Conservation (phyloP, 2,113 vertebrate species). For the Psittacula cyanocephala region DNA sequence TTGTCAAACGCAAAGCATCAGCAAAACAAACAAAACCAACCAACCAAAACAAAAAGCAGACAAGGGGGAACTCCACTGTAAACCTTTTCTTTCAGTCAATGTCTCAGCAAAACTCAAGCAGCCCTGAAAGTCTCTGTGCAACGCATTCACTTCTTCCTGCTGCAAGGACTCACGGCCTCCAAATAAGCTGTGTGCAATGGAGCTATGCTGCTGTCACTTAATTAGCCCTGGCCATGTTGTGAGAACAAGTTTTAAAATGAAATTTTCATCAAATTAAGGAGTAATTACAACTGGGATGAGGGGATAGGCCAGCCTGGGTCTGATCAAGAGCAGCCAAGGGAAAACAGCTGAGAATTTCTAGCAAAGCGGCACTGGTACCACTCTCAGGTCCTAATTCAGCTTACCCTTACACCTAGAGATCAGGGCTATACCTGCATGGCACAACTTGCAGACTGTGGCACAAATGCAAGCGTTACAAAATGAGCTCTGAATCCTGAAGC, state of each 20-base stretch:
- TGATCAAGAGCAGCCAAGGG: not conserved
- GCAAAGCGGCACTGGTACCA: not conserved
- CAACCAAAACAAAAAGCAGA: not conserved
- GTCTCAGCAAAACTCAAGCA: not conserved
- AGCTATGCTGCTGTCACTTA: not conserved
- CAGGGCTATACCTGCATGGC: not conserved
- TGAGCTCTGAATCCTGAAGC: not conserved
- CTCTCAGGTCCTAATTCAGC: not conserved
- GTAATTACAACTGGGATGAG: not conserved
- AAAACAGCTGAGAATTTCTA: not conserved
- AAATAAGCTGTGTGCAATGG: not conserved
- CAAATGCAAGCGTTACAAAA: not conserved
- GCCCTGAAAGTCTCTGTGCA: not conserved
- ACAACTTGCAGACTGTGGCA: not conserved
- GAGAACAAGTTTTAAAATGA: not conserved
- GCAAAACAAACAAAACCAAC: not conserved
- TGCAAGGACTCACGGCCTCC: not conserved
- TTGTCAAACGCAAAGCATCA: not conserved
- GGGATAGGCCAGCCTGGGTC: not conserved
- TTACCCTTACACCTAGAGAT: not conserved
- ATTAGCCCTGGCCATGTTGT: not conserved
- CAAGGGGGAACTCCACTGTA: not conserved
- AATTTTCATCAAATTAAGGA: not conserved
- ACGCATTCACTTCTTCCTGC: fast-evolving
- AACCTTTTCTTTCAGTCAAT: not conserved